Base-by-base conservation (phyloP, 2,797 vertebrate species). In the Pseudochirops corinnae region DNA sequence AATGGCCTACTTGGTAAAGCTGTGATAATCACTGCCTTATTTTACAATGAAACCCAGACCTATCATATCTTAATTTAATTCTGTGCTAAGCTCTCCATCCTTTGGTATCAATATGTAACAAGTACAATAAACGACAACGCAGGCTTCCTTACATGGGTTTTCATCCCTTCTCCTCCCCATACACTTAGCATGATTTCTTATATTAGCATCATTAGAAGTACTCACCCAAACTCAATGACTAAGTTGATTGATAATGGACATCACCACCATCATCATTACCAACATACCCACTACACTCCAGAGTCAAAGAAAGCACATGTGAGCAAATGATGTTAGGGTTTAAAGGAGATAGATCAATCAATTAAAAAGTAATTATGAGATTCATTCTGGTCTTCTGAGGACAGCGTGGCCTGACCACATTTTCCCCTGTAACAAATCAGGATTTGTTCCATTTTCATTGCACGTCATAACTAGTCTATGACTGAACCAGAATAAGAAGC, bases 101-200 rank as follows among this genome's bases (percentile, higher is more conserved):
- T 74, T 74, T 74, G n/a, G 1, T 39, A 39, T 18, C 0, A 0
- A 62, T 94, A 29, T 87, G 93, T 26, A 94, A 53, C 46, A 91
- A 95, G 21, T 57, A 33, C 95, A 94, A 82, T 93, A 93, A 95
- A 96, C 55, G 56, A 5, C 28, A 93, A 91, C 60, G 92, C 58
- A 95, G 93, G 92, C 94, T 97, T 97, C 94, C 52, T 92, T 93
- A 33, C 95, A 90, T 93, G 55, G 39, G 14, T 74, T n/a, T n/a
- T 18, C 21, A 74, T 60, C 90, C 56, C 3, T 95, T 92, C 58
- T 94, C 24, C 28, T 0, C 28, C 10, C 62, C 92, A 90, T 74
- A 5, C 55, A 16, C 11, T 67, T 93, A 50, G 67, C 33, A 39
- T 46, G 91, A 82, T 96, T 93, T 94, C 14, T 67, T 93, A n/a